A percentile compares a stretch with the other conserved stretches of the same genome.
These are phyloP conservation scores for Chymomyza fuscimana DNA, from an alignment of 2,888 invertebrate species.

Conservation along the genomic window DNA sequence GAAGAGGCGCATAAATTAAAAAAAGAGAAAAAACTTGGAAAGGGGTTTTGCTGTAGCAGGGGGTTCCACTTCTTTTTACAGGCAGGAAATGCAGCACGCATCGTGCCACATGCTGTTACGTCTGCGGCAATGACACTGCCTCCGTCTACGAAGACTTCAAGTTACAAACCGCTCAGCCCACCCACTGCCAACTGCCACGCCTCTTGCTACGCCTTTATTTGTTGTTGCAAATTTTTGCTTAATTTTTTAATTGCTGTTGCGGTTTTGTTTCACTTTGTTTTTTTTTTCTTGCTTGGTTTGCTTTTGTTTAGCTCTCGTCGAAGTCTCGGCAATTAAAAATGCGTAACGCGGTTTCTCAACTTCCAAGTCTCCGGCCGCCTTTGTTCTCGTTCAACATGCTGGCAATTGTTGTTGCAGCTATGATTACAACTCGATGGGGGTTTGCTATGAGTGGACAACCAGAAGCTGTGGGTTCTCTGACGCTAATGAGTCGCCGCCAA, in stretches of 20 bases:
- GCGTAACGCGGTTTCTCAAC: slow-evolving; percentile 56
- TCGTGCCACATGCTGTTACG: slow-evolving; percentile 14
- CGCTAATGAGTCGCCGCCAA: slow-evolving; percentile 10
- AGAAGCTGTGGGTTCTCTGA: background rate
- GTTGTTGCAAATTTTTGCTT: slow-evolving; percentile 42
- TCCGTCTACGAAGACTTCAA: background rate
- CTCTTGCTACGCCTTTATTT: background rate
- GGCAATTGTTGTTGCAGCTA: slow-evolving; percentile 7
- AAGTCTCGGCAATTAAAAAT: slow-evolving; percentile 68
- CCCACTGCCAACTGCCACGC: background rate
- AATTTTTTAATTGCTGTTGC: slow-evolving; percentile 64
- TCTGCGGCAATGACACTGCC: slow-evolving; percentile 54
- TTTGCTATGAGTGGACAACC: slow-evolving; percentile 33
- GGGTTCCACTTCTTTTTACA: slow-evolving; percentile 17
- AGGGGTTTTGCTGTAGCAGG: slow-evolving; percentile 10
- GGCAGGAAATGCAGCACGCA: slow-evolving; percentile 60
- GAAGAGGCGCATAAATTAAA: slow-evolving; percentile 70
- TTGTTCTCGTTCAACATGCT: slow-evolving; percentile 40
- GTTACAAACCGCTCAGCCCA: background rate
- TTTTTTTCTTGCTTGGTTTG: slow-evolving; percentile 23
- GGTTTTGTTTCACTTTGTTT: slow-evolving; percentile 24
- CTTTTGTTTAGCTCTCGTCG: slow-evolving; percentile 38
- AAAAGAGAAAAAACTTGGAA: background rate
- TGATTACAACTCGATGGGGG: slow-evolving; percentile 4
- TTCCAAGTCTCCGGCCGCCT: slow-evolving; percentile 27